A percentile compares a stretch with the other conserved stretches of the same genome.
Evolutionary conservation across 2,888 invertebrate genomes (phyloP).

Genomic region (Petrolisthes manimaculis): DNA sequence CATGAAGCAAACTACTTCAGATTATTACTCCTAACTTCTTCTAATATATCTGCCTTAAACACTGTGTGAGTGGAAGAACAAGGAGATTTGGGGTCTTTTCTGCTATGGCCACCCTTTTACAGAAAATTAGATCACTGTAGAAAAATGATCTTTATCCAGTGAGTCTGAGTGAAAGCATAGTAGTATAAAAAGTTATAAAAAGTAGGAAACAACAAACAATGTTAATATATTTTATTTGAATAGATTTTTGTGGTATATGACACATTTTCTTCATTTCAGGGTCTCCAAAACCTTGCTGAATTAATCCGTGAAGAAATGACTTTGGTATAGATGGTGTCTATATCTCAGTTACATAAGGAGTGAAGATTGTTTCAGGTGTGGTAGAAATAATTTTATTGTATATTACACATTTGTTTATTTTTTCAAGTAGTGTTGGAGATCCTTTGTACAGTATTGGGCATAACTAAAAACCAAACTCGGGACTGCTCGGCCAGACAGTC

Average conservation of each 20-base stretch:
- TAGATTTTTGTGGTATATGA: not conserved
- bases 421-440: no score
- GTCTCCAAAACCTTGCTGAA: conserved; percentile 36
- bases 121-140: no score
- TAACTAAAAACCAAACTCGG: no score
- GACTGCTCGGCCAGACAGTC: no score
- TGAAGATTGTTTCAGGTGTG: not conserved
- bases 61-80: no score
- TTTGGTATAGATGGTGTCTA: conserved; percentile 5
- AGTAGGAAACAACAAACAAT: not conserved
- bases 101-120: no score
- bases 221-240: not conserved
- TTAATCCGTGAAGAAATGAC: conserved; percentile 48
- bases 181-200: not conserved
- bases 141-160: no score
- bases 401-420: not conserved
- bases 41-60: no score
- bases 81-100: no score
- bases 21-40: not conserved
- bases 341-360: not conserved
- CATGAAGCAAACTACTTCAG: not conserved
- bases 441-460: no score
- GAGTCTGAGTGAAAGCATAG: not conserved
- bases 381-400: not conserved
- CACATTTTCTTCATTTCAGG: conserved; percentile 35